A percentile compares a stretch with the other conserved stretches of the same genome.
Evolutionary conservation across 2,888 invertebrate species (phyloP).

Genomic region (Pyrrhia umbra): DNA sequence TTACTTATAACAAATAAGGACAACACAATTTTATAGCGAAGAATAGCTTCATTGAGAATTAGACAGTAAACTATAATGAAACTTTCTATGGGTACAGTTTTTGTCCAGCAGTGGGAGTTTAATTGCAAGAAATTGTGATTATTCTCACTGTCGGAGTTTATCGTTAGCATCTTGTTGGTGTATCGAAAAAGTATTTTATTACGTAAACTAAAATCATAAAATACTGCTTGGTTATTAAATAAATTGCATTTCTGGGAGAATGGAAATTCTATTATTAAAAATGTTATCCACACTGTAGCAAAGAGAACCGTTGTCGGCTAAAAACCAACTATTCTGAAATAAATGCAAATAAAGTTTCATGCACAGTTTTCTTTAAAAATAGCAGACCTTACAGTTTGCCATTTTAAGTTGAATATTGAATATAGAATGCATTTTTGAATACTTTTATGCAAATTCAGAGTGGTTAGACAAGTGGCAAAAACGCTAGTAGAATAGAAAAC

Average conservation of each 20-base stretch:
- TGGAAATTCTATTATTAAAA: background rate
- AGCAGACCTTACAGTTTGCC: conserved; percentile 7
- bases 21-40: too few relatives aligned
- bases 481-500: too few relatives aligned
- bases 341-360: background rate
- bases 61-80: too few relatives aligned
- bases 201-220: background rate
- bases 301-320: background rate
- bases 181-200: background rate
- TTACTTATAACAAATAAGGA: too few relatives aligned
- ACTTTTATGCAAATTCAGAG: conserved; percentile 5
- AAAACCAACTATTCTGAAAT: conserved; percentile 15
- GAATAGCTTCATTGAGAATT: too few relatives aligned
- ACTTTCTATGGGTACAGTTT: too few relatives aligned
- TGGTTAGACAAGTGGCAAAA: too few relatives aligned
- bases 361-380: conserved; percentile 33
- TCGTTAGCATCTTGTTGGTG: too few relatives aligned
- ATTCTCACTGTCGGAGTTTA: too few relatives aligned
- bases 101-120: too few relatives aligned
- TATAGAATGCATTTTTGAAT: conserved; percentile 21
- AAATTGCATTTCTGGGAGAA: background rate
- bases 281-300: background rate
- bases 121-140: too few relatives aligned
- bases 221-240: background rate
- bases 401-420: conserved; percentile 27